Conservation (phyloP, 2,888 invertebrate genomes). For the Sphaerophoria taeniata region DNA sequence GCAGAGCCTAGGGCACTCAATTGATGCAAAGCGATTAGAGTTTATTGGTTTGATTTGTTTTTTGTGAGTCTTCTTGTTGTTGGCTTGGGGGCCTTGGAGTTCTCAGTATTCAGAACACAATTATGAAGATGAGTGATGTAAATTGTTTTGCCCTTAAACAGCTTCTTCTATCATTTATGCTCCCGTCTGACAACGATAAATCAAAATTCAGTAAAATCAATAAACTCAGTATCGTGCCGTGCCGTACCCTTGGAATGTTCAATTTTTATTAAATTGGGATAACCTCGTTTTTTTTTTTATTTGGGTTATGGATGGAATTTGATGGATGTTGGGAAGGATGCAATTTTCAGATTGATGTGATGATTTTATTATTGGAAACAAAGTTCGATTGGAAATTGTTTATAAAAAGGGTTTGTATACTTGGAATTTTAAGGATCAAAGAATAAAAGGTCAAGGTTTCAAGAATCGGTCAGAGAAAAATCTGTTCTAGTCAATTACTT, state of each 20-base stretch:
- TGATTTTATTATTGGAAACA: background rate
- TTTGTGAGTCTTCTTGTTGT: background rate
- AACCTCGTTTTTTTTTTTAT: background rate
- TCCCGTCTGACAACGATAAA: slow-evolving; percentile 21
- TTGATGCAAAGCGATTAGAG: slow-evolving; percentile 40
- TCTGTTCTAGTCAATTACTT: too few relatives aligned
- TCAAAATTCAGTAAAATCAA: slow-evolving; percentile 1
- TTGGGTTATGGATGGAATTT: background rate
- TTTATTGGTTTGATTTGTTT: slow-evolving; percentile 25
- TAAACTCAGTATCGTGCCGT: background rate
- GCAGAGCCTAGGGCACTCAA: slow-evolving; percentile 32
- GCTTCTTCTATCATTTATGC: background rate
- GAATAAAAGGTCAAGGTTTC: too few relatives aligned
- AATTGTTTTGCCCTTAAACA: slow-evolving; percentile 9
- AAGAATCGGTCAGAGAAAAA: too few relatives aligned
- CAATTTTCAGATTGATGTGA: slow-evolving; percentile 16
- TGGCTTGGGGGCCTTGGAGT: background rate
- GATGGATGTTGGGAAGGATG: slow-evolving; percentile 8
- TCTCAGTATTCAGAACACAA: background rate
- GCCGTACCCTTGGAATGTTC: too few relatives aligned
- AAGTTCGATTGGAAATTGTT: background rate
- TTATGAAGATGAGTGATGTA: slow-evolving; percentile 23
- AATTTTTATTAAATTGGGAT: slow-evolving; percentile 9
- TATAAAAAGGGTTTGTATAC: background rate
- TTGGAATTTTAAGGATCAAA: background rate